A percentile compares a stretch with the other conserved stretches of the same genome.
Conservation (phyloP, 2,797 vertebrate species). For the Oryzias dopingdopingensis region DNA sequence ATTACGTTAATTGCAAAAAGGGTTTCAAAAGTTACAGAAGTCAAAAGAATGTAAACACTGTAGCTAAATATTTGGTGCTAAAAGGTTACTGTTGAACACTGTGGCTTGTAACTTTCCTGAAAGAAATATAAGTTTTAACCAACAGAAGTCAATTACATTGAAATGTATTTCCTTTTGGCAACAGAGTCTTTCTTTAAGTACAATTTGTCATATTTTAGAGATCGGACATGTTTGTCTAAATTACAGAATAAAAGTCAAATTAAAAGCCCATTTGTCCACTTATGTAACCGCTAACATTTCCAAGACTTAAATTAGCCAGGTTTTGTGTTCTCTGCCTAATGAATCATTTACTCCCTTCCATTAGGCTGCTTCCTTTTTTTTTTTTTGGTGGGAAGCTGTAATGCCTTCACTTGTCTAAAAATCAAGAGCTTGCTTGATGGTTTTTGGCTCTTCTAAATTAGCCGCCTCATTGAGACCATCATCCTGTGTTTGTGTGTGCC, state of each 20-base stretch:
- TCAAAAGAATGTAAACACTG: too few relatives aligned
- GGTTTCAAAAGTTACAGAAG: too few relatives aligned
- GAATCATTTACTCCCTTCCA: conserved; percentile 22
- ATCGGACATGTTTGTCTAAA: neutral
- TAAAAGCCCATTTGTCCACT: conserved; percentile 4
- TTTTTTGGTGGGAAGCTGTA: conserved; percentile 8
- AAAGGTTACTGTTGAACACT: neutral
- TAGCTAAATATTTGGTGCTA: too few relatives aligned
- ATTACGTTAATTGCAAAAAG: too few relatives aligned
- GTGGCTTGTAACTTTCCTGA: neutral
- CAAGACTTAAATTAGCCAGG: neutral
- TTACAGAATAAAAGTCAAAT: neutral
- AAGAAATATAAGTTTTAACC: neutral
- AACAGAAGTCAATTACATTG: neutral
- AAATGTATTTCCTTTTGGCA: neutral
- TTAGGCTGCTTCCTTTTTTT: conserved; percentile 7
- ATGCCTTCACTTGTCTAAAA: conserved; percentile 23
- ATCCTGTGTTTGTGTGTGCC: conserved; percentile 1
- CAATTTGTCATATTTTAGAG: neutral
- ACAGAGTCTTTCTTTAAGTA: conserved; percentile 1
- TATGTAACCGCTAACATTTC: neutral
- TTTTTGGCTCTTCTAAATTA: conserved; percentile 45
- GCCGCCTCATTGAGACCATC: conserved; percentile 1
- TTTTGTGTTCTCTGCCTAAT: conserved; percentile 19
- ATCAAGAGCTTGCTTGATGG: conserved; percentile 27